A percentile compares a stretch with the other conserved stretches of the same genome.
phyloP scores from a whole-genome alignment of 2,888 invertebrate genomes.

The Dicroscelio sp. region DNA sequence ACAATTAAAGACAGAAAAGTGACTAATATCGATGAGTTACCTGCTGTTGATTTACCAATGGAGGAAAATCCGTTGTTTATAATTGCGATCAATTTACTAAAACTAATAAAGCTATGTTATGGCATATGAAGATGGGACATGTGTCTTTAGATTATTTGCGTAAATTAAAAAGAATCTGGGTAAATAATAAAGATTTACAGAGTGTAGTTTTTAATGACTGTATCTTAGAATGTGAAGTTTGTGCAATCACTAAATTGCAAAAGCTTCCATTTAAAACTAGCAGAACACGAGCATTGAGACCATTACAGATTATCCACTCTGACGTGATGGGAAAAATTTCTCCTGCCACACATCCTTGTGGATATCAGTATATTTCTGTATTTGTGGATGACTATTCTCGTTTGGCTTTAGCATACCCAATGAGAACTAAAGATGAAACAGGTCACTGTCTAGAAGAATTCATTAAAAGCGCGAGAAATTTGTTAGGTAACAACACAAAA shows the following conservation, averaged over 20 bases:
- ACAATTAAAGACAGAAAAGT: background rate
- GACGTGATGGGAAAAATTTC: constrained; percentile 1
- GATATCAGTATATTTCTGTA: background rate
- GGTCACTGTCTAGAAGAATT: background rate
- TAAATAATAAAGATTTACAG: background rate
- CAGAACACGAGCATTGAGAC: background rate
- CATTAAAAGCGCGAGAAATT: background rate
- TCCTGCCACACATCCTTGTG: background rate
- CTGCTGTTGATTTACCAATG: background rate
- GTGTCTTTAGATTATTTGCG: background rate
- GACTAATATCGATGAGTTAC: background rate
- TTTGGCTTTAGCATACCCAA: background rate
- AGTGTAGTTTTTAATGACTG: background rate
- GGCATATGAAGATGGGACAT: background rate
- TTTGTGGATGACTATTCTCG: background rate
- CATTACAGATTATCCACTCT: background rate
- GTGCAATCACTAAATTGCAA: background rate
- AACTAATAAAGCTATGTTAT: background rate
- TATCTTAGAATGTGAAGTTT: background rate
- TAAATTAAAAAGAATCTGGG: background rate
- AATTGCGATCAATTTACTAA: background rate
- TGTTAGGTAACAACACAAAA: background rate
- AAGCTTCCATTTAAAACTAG: background rate
- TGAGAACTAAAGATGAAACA: background rate
- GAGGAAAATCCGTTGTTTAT: too few species aligned